Base-by-base conservation (phyloP, 1,140 invertebrate species). In the Nilaparvata lugens region DNA sequence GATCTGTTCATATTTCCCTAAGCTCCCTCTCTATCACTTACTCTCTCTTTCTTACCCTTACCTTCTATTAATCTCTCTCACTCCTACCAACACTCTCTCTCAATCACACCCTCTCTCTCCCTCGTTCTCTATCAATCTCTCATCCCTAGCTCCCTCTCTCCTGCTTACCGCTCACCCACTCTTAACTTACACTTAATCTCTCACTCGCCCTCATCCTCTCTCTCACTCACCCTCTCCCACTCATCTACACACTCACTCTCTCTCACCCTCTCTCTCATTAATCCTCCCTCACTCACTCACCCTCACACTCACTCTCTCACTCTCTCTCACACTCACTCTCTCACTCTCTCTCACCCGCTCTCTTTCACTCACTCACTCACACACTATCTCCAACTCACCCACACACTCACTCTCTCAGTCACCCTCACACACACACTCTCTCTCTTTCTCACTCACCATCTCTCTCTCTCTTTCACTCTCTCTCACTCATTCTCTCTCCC, bases 401-500 rank as follows among this genome's bases (percentile, higher is more conserved):
- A n/a, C n/a, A n/a, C n/a, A n/a, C n/a, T n/a, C n/a, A n/a, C n/a
- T n/a, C n/a, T n/a, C n/a, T n/a, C n/a, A n/a, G n/a, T 9, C n/a
- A n/a, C 38, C 38, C 38, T 9, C n/a, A 40, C 38, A 9, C 9
- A n/a, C 38, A 40, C 9, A 40, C n/a, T 9, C 38, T 40, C 9
- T 9, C 9, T 28, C 18, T 28, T 58, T 28, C n/a, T n/a, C n/a
- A n/a, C n/a, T n/a, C n/a, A n/a, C n/a, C 6, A 14, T 6, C 48
- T 52, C 48, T 52, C 48, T 7, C 48, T 52, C 38, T 40, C 38
- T 40, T n/a, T 40, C 38, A 40, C 38, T 40, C 38, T 40, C 38
- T 40, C 38, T 40, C 25, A 45, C 56, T 58, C 56, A 45, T 18
- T 42, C 56, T 58, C 24, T 58, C 13, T 35, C 13, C n/a, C 9